A percentile compares a stretch with the other conserved stretches of the same genome.
Conservation (phyloP, 23 tunicate genomes). For the Pegea sp. region DNA sequence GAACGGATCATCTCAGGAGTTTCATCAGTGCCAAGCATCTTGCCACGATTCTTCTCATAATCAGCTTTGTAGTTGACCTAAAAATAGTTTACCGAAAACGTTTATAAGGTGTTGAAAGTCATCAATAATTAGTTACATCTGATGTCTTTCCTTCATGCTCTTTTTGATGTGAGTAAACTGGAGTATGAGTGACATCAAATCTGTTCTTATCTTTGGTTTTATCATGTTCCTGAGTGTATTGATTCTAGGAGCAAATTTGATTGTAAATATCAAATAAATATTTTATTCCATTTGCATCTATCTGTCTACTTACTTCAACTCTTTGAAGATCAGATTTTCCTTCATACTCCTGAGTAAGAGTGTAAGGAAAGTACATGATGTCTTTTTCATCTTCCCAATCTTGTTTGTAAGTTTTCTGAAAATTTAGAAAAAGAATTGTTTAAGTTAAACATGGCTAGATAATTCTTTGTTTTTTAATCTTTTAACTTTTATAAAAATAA, state of each 20-base stretch:
- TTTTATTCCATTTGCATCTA: too few relatives aligned
- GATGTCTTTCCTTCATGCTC: not conserved
- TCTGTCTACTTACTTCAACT: too few relatives aligned
- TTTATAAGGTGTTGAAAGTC: too few relatives aligned
- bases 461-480: too few relatives aligned
- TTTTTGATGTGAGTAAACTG: constrained; percentile 22
- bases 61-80: constrained; percentile 14
- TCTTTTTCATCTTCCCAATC: constrained; percentile 39
- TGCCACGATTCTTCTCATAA: constrained; percentile 11
- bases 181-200: constrained; percentile 45
- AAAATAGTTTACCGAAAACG: too few relatives aligned
- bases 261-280: too few relatives aligned
- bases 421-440: too few relatives aligned
- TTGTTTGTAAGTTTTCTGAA: constrained; percentile 13
- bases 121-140: too few relatives aligned
- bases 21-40: not conserved
- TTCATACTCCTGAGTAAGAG: constrained; percentile 89
- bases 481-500: too few relatives aligned
- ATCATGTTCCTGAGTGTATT: constrained; percentile 13
- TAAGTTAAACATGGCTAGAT: too few relatives aligned
- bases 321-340: constrained; percentile 1
- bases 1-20: constrained; percentile 8
- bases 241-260: not conserved
- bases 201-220: constrained; percentile 36
- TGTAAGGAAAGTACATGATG: constrained; percentile 64